Conservation (phyloP, 2,113 vertebrate species). For the Chloebia gouldiae region DNA sequence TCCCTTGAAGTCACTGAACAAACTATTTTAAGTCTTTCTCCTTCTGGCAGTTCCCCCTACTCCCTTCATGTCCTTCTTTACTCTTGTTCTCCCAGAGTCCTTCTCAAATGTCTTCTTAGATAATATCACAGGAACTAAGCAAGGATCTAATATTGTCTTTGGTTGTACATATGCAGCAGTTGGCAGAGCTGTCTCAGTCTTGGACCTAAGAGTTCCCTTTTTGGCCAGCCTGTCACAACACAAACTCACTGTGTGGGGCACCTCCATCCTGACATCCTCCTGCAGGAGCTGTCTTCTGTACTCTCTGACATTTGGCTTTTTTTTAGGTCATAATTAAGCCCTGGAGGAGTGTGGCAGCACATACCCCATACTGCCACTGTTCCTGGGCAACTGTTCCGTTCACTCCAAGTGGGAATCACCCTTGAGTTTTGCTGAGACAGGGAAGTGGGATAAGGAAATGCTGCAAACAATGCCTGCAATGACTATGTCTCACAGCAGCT, state of each 20-base stretch:
- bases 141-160: background rate
- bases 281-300: background rate
- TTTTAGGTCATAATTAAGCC: background rate
- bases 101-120: background rate
- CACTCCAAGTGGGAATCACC: background rate
- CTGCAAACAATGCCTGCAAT: accelerated
- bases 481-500: background rate
- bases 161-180: background rate
- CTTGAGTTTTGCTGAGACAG: background rate
- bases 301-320: background rate
- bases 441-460: background rate
- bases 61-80: background rate
- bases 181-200: background rate
- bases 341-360: background rate
- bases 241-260: background rate
- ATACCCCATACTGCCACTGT: background rate
- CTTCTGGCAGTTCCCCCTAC: background rate
- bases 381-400: background rate
- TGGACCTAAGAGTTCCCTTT: background rate
- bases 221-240: background rate
- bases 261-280: background rate
- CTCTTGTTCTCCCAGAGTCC: background rate
- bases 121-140: background rate
- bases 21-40: constrained; percentile 7
- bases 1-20: constrained; percentile 1